Base-by-base conservation (phyloP, 2,113 vertebrate genomes). In the Caloenas nicobarica region DNA sequence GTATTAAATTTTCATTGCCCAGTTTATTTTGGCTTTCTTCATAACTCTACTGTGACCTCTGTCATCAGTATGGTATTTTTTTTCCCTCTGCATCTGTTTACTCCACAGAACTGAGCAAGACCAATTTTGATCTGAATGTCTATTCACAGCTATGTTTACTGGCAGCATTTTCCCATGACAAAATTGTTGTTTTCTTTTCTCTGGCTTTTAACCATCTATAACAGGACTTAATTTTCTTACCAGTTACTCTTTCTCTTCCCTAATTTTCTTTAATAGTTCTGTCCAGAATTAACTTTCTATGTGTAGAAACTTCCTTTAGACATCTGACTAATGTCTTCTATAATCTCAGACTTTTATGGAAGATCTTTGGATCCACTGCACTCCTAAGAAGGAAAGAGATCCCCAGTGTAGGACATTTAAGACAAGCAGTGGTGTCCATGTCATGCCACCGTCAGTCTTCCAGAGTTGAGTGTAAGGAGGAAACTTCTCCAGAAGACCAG, bases 1-100 rank as follows among this genome's bases (percentile, higher is more conserved):
- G 70, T 60, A 31, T 76, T 89, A 36, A 36, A 1, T 91, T 91
- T 89, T 85, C 61, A 60, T 38, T 91, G 51, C 46, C 46, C 16
- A 48, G 48, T 94, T 91, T 94, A 68, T 85, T 95, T 95, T 93
- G 93, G 79, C 82, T 79, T 88, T 80, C 71, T 92, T 40, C 46
- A 54, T 44, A 91, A 78, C 56, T 31, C 50, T 86, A 8, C 77
- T 46, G 31, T 81, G 60, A 86, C 89, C 77, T 73, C 69, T 93
- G 82, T 90, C 90, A 93, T 94, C 82, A 81, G 58, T 48, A 73
- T 77, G 25, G 50, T 89, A 36, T 88, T 61, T 90, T 89, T 70
- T 84, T 22, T 26, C 82, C 82, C 71, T 28, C 31, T 80, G 62
- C 18, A 46, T 46, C 44, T 86, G 82, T 95, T 95, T 96, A 83